A percentile compares a stretch with the other conserved stretches of the same genome.
phyloP scores from a whole-genome alignment of 2,888 invertebrate species.

The Athripsodes cinereus region DNA sequence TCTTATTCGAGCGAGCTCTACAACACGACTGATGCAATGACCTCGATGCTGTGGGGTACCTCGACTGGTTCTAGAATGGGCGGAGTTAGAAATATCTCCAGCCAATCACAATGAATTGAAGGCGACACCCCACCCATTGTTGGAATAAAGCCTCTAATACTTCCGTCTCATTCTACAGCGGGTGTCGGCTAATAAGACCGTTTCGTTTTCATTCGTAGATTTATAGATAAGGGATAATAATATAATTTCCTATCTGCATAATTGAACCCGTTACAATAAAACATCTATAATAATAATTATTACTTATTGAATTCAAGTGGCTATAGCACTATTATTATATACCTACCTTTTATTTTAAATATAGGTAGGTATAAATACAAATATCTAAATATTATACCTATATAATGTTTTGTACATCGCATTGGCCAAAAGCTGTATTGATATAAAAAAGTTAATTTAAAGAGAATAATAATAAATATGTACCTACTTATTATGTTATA shows the following conservation, averaged over 20 bases:
- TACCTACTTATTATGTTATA: not conserved
- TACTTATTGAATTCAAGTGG: too few relatives aligned
- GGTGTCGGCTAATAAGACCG: not conserved
- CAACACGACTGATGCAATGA: constrained; percentile 25
- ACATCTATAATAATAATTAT: too few relatives aligned
- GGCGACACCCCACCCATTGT: constrained; percentile 17
- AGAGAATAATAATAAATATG: not conserved
- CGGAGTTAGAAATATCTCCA: constrained; percentile 6
- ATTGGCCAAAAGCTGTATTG: too few relatives aligned
- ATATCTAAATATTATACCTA: too few relatives aligned
- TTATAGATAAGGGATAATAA: not conserved
- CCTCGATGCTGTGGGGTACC: constrained; percentile 16
- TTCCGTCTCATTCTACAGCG: constrained; percentile 4
- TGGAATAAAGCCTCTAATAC: constrained; percentile 5
- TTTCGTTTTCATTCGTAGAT: not conserved
- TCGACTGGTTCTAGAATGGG: constrained; percentile 16
- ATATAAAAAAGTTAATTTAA: too few relatives aligned
- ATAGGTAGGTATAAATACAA: too few relatives aligned
- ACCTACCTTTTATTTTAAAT: too few relatives aligned
- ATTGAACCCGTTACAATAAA: not conserved
- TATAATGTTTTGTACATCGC: too few relatives aligned
- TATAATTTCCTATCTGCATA: not conserved
- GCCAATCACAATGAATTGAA: constrained; percentile 18
- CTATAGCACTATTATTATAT: too few relatives aligned
- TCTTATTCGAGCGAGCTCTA: constrained; percentile 16